These are phyloP conservation scores for Eleginops maclovinus DNA, from an alignment of 2,113 vertebrate genomes.

Conservation along the genomic window DNA sequence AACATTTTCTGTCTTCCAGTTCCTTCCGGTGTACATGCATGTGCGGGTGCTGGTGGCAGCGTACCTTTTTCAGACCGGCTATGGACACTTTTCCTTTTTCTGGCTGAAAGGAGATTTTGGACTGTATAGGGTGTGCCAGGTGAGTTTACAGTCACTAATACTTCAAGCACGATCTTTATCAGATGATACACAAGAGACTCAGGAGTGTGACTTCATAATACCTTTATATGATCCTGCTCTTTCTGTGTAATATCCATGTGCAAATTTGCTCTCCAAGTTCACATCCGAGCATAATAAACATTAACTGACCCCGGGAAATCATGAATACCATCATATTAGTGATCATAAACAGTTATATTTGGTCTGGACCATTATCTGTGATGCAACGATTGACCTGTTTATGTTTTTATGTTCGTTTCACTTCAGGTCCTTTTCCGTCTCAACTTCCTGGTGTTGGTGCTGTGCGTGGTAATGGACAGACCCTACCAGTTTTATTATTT, in stretches of 20 bases:
- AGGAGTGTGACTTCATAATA: too few relatives aligned
- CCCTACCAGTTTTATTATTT: slow-evolving; percentile 99
- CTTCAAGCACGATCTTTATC: not conserved
- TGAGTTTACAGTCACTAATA: slow-evolving; percentile 62
- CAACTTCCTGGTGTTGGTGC: slow-evolving; percentile 96
- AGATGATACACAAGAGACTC: not conserved
- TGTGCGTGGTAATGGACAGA: slow-evolving; percentile 97
- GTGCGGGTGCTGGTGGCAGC: slow-evolving; percentile 97
- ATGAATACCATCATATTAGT: not conserved
- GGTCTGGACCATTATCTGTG: not conserved
- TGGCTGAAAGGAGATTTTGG: slow-evolving; percentile 99
- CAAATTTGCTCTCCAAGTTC: not conserved
- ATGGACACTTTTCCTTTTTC: slow-evolving; percentile 98
- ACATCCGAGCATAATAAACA: not conserved
- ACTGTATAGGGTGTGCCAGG: slow-evolving; percentile 96
- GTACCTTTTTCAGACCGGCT: slow-evolving; percentile 97
- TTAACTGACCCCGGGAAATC: not conserved
- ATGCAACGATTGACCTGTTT: not conserved
- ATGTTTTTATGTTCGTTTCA: not conserved
- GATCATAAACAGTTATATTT: not conserved
- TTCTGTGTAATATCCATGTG: not conserved
- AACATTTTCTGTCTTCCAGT: slow-evolving; percentile 81
- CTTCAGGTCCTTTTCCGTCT: slow-evolving; percentile 95
- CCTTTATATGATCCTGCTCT: too few relatives aligned
- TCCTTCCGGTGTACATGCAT: slow-evolving; percentile 98